Conservation (phyloP, 2,888 invertebrate species). For the Latrodectus hesperus region DNA sequence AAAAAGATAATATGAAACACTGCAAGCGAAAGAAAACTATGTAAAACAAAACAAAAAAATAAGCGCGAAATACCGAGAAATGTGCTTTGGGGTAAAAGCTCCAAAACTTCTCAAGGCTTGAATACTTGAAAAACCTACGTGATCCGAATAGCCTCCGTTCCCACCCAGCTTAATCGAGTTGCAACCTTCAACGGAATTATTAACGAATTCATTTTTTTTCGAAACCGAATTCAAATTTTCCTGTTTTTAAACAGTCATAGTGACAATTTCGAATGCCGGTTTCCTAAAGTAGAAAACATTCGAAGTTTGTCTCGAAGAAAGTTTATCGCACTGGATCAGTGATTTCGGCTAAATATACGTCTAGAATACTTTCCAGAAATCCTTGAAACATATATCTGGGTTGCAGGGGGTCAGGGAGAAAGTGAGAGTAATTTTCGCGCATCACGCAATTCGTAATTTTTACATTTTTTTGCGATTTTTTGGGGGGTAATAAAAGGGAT, state of each 20-base stretch:
- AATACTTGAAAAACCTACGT: neutral
- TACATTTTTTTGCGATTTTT: neutral
- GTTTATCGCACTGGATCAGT: neutral
- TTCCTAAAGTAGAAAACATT: neutral
- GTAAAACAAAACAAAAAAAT: too few relatives aligned
- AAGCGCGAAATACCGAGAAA: too few relatives aligned
- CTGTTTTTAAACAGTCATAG: neutral
- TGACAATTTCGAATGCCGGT: neutral
- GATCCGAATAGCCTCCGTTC: neutral
- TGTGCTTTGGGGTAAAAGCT: too few relatives aligned
- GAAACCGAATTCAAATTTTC: neutral
- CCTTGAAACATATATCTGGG: conserved; percentile 19
- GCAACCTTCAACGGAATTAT: neutral
- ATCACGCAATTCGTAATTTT: neutral
- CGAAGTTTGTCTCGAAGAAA: too few relatives aligned
- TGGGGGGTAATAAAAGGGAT: neutral
- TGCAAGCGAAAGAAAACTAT: too few relatives aligned
- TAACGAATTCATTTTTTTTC: neutral
- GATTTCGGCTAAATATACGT: neutral
- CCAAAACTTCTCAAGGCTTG: neutral
- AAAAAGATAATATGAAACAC: too few relatives aligned
- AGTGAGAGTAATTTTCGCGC: neutral
- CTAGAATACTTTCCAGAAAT: neutral
- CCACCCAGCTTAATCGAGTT: neutral
- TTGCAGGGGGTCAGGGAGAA: conserved; percentile 48